Conservation (phyloP, 2,888 invertebrate genomes). For the Cremastinae sp. region DNA sequence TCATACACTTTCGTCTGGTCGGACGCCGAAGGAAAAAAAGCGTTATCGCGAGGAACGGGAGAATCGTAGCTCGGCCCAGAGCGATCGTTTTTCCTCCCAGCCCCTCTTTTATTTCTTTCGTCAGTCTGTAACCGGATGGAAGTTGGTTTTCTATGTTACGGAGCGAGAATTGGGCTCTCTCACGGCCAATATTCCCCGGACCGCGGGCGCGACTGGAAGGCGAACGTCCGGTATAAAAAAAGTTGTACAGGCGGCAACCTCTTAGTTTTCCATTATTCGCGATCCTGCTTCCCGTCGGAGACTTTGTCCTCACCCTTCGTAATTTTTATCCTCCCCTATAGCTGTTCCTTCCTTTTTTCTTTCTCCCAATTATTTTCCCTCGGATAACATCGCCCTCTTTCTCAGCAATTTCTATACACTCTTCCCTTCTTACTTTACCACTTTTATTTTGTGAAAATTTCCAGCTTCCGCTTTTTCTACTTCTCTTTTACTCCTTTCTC, state of each 20-base stretch:
- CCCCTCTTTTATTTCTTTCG: slow-evolving; percentile 8
- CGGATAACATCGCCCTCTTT: not conserved
- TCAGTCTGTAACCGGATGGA: slow-evolving; percentile 25
- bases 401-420: not conserved
- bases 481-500: not conserved
- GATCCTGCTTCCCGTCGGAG: slow-evolving; percentile 56
- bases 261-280: slow-evolving; percentile 68
- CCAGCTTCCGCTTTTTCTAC: not conserved
- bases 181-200: slow-evolving; percentile 46
- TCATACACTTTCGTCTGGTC: slow-evolving; percentile 43
- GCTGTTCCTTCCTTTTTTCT: not conserved
- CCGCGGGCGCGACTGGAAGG: slow-evolving; percentile 56
- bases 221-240: slow-evolving; percentile 45
- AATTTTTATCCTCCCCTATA: slow-evolving; percentile 25
- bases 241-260: slow-evolving; percentile 48
- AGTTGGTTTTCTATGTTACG: slow-evolving; percentile 18
- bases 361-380: not conserved
- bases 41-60: slow-evolving; percentile 42
- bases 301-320: slow-evolving; percentile 38
- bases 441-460: not conserved
- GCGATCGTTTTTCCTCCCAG: slow-evolving; percentile 18
- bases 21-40: slow-evolving; percentile 52
- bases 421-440: slow-evolving; percentile 2
- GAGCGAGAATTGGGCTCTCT: slow-evolving; percentile 21
- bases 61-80: not conserved